Evolutionary conservation across 2,797 vertebrate species (phyloP).

Genomic region (Triplophysa bombifrons): DNA sequence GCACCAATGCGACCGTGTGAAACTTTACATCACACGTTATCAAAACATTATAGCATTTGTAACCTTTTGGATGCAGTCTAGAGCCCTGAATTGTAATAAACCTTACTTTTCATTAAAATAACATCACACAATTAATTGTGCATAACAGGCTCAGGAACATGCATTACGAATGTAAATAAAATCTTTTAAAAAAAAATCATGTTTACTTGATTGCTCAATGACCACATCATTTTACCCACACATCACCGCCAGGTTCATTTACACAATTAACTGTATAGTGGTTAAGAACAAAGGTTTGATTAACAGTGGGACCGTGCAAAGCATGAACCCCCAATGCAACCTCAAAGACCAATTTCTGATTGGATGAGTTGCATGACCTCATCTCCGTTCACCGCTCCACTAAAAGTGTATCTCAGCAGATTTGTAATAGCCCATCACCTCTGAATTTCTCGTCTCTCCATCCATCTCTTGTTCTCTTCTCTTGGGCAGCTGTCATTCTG

Average conservation of each 20-base stretch:
- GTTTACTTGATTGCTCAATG: background rate
- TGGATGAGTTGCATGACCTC: slow-evolving; percentile 29
- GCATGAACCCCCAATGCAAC: slow-evolving; percentile 20
- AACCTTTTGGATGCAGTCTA: no score
- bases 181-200: no score
- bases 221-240: no score
- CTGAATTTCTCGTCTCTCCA: slow-evolving; percentile 10
- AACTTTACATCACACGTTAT: no score
- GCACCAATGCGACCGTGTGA: no score
- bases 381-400: slow-evolving; percentile 27
- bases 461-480: slow-evolving; percentile 26
- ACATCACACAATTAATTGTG: no score
- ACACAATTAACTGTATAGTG: background rate
- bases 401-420: slow-evolving; percentile 40
- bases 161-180: no score
- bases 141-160: no score
- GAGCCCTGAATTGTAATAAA: no score
- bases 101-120: no score
- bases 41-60: no score
- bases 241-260: slow-evolving; percentile 5
- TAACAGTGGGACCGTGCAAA: slow-evolving; percentile 29
- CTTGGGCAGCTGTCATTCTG: slow-evolving; percentile 43
- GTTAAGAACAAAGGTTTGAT: slow-evolving; percentile 1
- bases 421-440: slow-evolving; percentile 38
- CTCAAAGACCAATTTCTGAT: slow-evolving; percentile 40